Base-by-base conservation (phyloP, 1,140 invertebrate species). In the Phenacoccus solenopsis region DNA sequence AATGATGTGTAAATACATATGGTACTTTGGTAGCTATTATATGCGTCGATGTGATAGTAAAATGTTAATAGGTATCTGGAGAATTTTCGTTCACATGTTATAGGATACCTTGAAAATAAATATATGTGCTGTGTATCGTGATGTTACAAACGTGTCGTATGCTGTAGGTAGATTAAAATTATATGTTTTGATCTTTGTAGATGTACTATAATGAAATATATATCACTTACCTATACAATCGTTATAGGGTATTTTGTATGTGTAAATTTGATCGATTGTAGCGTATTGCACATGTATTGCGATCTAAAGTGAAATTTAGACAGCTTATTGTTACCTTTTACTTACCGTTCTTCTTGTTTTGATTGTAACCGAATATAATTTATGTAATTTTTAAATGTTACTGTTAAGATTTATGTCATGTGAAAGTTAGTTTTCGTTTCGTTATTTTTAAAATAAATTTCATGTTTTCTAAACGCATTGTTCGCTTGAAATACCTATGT, bases 51-150 rank as follows among this genome's bases (percentile, higher is more conserved):
- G 56, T 59, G 56, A 59, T 59, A 59, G 56, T 59, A 59, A 9
- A 20, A 59, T 59, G 5, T 20, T 59, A 59, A 59, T 59, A 20
- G 5, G 20, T 59, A 59, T 64, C 25, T 64, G 59, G 13, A 16
- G 38, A 16, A 9, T 49, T 49, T 49, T 16, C 13, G 30, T 32
- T 32, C 13, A 32, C 13, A 32, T 49, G n/a, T 64, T 3, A 64
- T 64, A 64, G n/a, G 32, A 38, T 10, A 38, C n/a, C n/a, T 38
- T 38, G 25, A 64, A 64, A 9, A n/a, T 49, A 16, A 49, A 27
- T 64, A 24, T 22, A 24, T 25, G 59, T 24, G 59, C 59, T 64
- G 59, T 64, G 59, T 27, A 64, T 64, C 59, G 59, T 64, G 59
- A 64, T 64, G 59, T 64, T 3, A 64, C 38, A 16, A 64, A 64